Base-by-base conservation (phyloP, 2,888 invertebrate species). In the Ichneumon xanthorius region DNA sequence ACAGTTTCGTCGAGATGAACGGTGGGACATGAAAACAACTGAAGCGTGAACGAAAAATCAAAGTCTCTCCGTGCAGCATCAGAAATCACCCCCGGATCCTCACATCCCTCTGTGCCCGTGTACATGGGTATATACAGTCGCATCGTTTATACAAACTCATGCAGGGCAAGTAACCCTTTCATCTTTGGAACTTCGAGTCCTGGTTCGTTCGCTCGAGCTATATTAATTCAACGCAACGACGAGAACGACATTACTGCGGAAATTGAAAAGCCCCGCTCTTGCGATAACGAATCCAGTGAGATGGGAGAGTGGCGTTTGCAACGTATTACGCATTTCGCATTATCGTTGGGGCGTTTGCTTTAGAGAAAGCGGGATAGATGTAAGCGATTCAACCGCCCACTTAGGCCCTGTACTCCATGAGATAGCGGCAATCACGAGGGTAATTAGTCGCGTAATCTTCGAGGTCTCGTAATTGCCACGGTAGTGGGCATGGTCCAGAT, bases 401-500 rank as follows among this genome's bases (percentile, higher is more conserved):
- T 19, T 37, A 30, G 19, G 19, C 40, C 40, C 78, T 19, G 58
- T 68, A 58, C 45, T 16, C 58, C 37, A n/a, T 48, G 78, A 58
- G 68, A 78, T 78, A 70, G 33, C 55, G 67, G 40, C 77, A 40
- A 67, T 67, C 77, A 77, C 37, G 70, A 22, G 58, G 70, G 58
- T 78, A 78, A 78, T 70, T 70, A 70, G 45, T 68, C 78, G 68
- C 58, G 48, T 70, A 78, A 78, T 78, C 78, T 78, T 78, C 53
- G 55, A 40, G 70, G 78, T 78, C 78, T 61, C 78, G 78, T 70
- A 70, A 78, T 78, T 78, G 58, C 58, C 68, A 26, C 53, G 58
- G 48, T 58, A 78, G 70, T 78, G 45, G 78, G 45, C 68, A 78
- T 70, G 61, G 58, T 58, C 45, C 58, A 14, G 19, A 53, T 67